phyloP scores from a whole-genome alignment of 2,888 invertebrate species.

The Sesia bembeciformis region DNA sequence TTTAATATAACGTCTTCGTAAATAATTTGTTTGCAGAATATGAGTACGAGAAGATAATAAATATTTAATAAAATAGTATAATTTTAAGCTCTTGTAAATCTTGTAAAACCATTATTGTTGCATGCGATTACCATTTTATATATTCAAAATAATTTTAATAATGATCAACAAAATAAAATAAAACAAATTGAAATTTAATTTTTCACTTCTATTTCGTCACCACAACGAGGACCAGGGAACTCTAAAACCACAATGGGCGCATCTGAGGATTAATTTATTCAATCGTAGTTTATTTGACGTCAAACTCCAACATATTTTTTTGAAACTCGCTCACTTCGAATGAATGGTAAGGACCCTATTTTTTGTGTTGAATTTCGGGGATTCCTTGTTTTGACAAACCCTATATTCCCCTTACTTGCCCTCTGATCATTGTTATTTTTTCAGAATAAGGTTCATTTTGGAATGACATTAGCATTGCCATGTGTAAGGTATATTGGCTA shows the following conservation, averaged over 20 bases:
- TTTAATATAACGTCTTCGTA: too few species aligned
- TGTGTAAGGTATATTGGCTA: neutral
- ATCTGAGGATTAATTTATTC: conserved; percentile 35
- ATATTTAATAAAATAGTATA: too few species aligned
- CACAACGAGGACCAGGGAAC: neutral
- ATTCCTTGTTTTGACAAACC: neutral
- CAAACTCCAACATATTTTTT: conserved; percentile 29
- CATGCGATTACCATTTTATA: too few species aligned
- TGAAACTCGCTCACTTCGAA: conserved; percentile 29
- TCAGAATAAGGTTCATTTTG: neutral
- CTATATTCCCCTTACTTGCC: neutral
- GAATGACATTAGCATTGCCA: neutral
- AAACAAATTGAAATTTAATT: too few species aligned
- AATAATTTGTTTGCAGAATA: too few species aligned
- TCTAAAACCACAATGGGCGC: conserved; percentile 19
- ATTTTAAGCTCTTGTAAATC: too few species aligned
- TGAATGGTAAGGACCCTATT: conserved; percentile 21
- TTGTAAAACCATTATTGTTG: too few species aligned
- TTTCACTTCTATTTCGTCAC: too few species aligned
- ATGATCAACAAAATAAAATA: too few species aligned
- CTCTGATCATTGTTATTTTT: neutral
- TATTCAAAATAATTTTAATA: too few species aligned
- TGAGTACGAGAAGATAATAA: too few species aligned
- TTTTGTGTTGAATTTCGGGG: neutral
- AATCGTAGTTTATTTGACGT: conserved; percentile 24